Evolutionary conservation across 2,113 vertebrate species (phyloP), one percentile per base, ranked within the genome.

Genomic region (Phrynosoma platyrhinos): DNA sequence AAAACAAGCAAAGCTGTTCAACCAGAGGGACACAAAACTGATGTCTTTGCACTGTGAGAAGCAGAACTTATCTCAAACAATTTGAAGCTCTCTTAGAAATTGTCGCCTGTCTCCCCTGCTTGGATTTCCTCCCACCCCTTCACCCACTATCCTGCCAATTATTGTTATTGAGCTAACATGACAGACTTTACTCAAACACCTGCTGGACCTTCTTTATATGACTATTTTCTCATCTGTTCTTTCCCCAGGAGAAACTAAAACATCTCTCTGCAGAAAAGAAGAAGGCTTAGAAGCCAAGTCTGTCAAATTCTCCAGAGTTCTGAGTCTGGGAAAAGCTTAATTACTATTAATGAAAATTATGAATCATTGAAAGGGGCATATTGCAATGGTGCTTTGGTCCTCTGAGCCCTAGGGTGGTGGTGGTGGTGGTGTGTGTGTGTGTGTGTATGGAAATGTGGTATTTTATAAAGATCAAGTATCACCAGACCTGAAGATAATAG

Each of bases 281-380:
- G 40, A 30, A 64, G 79, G 12, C 14, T 2, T 0, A 1, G 40
- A 30, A 64, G 42, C 10, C 74, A 40, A 83, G 21, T 27, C 79
- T 90, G 32, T 58, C 87, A 86, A 83, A 1, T 27, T 69, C 3
- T 0, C 0, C 0, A 2, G 18, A 79, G 16, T 58, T 76, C 58
- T 6, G 53, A 84, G 82, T 90, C 36, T 18, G n/a, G 72, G 47
- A 79, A 87, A 64, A 36, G 18, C 25, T 40, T 83, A 86, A 16
- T 84, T 90, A 87, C 64, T 9, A 0, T 79, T 78, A 3, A 0
- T 83, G 62, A 81, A 83, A 83, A 78, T 1, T 62, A 58, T 40
- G 42, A 80, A 14, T 53, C 27, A 27, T 53, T 76, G 7, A 25
- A 53, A 91, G 85, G 20, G 0, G 0, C 21, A 0, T 0, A 0